Conservation (phyloP, 2,888 invertebrate species). For the Coremacera marginata region DNA sequence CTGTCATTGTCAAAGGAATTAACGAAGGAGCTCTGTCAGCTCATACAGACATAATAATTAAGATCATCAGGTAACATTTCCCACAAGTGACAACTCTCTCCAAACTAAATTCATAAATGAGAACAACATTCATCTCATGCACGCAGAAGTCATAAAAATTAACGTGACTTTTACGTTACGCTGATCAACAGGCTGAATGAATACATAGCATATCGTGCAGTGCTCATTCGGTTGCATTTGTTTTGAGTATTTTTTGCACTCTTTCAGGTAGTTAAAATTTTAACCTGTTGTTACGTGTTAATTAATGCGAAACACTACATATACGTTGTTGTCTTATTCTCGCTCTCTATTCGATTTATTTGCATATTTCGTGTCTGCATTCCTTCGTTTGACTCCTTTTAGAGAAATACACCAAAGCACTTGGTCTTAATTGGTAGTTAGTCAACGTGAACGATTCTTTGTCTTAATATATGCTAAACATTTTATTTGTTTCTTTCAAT, state of each 20-base stretch:
- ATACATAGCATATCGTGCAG: too few species aligned
- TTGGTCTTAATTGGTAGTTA: slow-evolving; percentile 3
- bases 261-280: slow-evolving; percentile 1
- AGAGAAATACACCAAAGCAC: background rate
- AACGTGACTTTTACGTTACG: slow-evolving; percentile 10
- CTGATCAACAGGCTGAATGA: background rate
- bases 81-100: background rate
- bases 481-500: background rate
- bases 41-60: background rate
- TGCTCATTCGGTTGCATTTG: background rate
- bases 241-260: background rate
- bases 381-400: background rate
- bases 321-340: background rate
- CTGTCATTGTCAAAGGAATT: background rate
- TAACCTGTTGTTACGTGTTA: slow-evolving; percentile 44
- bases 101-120: background rate
- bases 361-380: slow-evolving; percentile 2
- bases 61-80: background rate
- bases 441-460: background rate
- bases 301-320: slow-evolving; percentile 48
- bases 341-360: background rate
- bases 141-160: background rate
- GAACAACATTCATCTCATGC: too few species aligned
- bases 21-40: background rate
- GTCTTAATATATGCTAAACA: background rate